Conservation (phyloP, 2,797 vertebrate genomes). For the Selene dorsalis region DNA sequence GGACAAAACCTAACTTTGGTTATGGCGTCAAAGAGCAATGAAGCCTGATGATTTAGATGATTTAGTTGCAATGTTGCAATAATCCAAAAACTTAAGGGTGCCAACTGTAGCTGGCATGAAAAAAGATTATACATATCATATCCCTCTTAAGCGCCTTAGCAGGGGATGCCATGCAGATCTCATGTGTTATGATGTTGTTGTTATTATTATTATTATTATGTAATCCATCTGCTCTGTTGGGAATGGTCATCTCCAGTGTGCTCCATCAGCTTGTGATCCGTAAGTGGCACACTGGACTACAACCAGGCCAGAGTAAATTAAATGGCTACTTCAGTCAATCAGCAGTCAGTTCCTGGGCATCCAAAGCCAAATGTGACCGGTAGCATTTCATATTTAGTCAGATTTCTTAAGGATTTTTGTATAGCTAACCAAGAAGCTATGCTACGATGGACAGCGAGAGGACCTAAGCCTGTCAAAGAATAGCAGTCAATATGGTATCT, state of each 20-base stretch:
- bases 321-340: constrained; percentile 16
- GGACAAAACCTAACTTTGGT: not conserved
- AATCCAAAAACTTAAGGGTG: not conserved
- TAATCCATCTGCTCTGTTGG: constrained; percentile 62
- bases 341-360: constrained; percentile 8
- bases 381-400: not conserved
- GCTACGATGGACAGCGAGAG: constrained; percentile 34
- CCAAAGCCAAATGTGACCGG: not conserved
- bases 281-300: constrained; percentile 40
- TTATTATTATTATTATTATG: constrained; percentile 52
- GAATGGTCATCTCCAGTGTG: constrained; percentile 51
- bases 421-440: constrained; percentile 48
- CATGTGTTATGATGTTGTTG: constrained; percentile 50
- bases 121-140: constrained; percentile 56
- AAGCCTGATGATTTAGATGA: not conserved
- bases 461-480: constrained; percentile 51
- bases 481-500: constrained; percentile 69
- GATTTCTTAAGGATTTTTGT: constrained; percentile 18
- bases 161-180: constrained; percentile 47
- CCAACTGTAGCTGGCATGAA: not conserved
- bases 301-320: constrained; percentile 37
- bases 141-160: constrained; percentile 51
- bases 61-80: not conserved
- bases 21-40: not conserved
- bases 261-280: constrained; percentile 52